A percentile compares a stretch with the other conserved stretches of the same genome.
These are phyloP conservation scores for Collichthys lucidus DNA, from an alignment of 2,113 vertebrate genomes.

Conservation along the genomic window DNA sequence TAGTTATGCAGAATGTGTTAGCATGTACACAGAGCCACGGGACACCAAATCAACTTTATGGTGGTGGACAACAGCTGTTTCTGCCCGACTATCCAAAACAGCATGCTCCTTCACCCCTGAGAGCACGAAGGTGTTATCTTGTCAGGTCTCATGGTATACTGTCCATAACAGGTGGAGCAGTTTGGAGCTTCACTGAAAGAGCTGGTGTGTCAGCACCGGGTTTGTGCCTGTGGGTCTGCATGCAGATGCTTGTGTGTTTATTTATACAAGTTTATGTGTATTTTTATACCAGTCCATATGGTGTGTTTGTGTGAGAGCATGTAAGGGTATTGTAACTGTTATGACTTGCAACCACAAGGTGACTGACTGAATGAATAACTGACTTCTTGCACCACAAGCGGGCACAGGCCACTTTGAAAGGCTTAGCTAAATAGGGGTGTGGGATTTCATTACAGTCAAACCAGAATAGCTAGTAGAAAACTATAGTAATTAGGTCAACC, in stretches of 20 bases:
- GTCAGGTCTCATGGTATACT: slow-evolving; percentile 44
- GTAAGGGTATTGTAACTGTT: slow-evolving; percentile 64
- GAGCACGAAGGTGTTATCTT: slow-evolving; percentile 52
- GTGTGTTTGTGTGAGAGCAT: slow-evolving; percentile 28
- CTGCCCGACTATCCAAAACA: slow-evolving; percentile 56
- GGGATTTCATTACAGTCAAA: slow-evolving; percentile 69
- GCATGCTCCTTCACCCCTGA: slow-evolving; percentile 62
- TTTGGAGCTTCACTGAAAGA: slow-evolving; percentile 49
- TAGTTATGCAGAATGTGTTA: slow-evolving; percentile 14
- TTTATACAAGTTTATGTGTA: slow-evolving; percentile 58
- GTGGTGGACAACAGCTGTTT: slow-evolving; percentile 65
- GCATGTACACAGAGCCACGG: slow-evolving; percentile 26
- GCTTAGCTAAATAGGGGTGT: slow-evolving; percentile 68
- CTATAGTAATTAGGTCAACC: slow-evolving; percentile 43
- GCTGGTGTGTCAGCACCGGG: slow-evolving; percentile 35
- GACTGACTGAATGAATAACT: slow-evolving; percentile 66
- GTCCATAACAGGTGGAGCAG: slow-evolving; percentile 65
- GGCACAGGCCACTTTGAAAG: slow-evolving; percentile 61
- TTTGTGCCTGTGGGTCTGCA: slow-evolving; percentile 32
- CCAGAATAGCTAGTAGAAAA: slow-evolving; percentile 64
- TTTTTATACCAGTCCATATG: slow-evolving; percentile 45
- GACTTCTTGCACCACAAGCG: slow-evolving; percentile 56
- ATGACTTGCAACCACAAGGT: slow-evolving; percentile 62
- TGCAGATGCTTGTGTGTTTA: slow-evolving; percentile 47
- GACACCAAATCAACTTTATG: slow-evolving; percentile 55